Evolutionary conservation across 2,888 invertebrate species (phyloP), one percentile per base, ranked within the genome.

Genomic region (Nudaria mundana): DNA sequence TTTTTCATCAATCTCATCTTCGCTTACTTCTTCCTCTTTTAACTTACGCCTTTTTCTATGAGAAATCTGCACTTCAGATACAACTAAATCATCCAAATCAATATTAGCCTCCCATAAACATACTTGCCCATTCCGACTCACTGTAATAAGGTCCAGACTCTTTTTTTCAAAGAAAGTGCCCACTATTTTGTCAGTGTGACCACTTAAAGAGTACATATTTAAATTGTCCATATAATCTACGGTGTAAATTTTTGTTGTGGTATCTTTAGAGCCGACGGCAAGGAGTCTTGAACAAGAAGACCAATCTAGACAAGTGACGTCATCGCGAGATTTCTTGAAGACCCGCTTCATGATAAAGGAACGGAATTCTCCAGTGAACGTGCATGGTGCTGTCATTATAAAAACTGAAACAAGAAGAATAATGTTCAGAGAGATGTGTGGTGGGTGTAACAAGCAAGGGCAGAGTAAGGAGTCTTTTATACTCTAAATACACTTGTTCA

Each of bases 261-360:
- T 96, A 78, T 99, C 98, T 69, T 95, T 95, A 0, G 96, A 94
- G 0, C 98, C 98, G 5, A 95, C 93, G n/a, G 96, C 95, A 6
- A 99, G 78, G 23, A 97, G 90, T 66, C 92, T 94, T 0, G 98
- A 98, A 80, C 99, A 98, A 12, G 91, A 89, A 0, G 98, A 96
- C 99, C 99, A 99, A 71, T 96, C 95, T 2, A 99, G 69, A 68
- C 94, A 96, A 0, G 95, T 94, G 0, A 96, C 94, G 45, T 95
- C 94, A 72, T 97, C 97, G 44, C 92, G 92, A 1, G 97, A 92
- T 30, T 95, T 95, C 62, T 94, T 92, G 74, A 95, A 97, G 0
- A 95, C 94, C 39, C 94, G 89, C 65, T 95, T 94, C 90, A 98
- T 92, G 7, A 94, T 86, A 75, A 99, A 98, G 0, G 97, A 95